These are phyloP conservation scores for Caradrina kadenii DNA, from an alignment of 2,888 invertebrate species.

Conservation along the genomic window DNA sequence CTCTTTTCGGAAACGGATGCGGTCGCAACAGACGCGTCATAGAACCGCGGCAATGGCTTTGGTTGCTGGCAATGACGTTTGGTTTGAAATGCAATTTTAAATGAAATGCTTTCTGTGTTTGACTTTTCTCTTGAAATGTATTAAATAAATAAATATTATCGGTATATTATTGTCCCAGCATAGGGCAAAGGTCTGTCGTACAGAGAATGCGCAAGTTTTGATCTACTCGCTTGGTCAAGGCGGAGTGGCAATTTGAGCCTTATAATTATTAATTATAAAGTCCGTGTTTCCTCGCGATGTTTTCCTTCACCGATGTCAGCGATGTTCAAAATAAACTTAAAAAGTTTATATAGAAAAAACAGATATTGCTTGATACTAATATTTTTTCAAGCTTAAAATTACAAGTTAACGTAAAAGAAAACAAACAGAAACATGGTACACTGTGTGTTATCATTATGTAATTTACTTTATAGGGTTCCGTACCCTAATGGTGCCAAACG, in stretches of 20 bases:
- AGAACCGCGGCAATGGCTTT: conserved; percentile 59
- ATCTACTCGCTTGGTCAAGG: not conserved
- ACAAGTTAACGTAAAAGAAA: not conserved
- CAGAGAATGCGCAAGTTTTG: not conserved
- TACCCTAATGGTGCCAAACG: too few species aligned
- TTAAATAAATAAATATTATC: too few species aligned
- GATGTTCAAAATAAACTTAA: too few species aligned
- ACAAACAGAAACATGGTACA: not conserved
- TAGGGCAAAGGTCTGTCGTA: too few species aligned
- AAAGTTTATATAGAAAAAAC: too few species aligned
- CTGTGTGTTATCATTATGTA: conserved; percentile 8
- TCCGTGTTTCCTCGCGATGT: too few species aligned
- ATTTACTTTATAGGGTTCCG: not conserved
- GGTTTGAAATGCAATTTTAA: conserved; percentile 55
- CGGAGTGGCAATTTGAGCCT: too few species aligned
- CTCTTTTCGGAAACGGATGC: conserved; percentile 55
- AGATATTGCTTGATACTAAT: not conserved
- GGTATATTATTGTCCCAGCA: too few species aligned
- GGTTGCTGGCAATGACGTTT: conserved; percentile 61
- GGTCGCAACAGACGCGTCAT: conserved; percentile 58
- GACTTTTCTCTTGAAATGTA: not conserved
- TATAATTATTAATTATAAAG: too few species aligned
- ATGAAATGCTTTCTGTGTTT: conserved; percentile 16
- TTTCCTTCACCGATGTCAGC: too few species aligned
- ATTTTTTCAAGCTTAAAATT: not conserved